Evolutionary conservation across 2,888 invertebrate species (phyloP).

Genomic region (Listrodromus nycthemerus): DNA sequence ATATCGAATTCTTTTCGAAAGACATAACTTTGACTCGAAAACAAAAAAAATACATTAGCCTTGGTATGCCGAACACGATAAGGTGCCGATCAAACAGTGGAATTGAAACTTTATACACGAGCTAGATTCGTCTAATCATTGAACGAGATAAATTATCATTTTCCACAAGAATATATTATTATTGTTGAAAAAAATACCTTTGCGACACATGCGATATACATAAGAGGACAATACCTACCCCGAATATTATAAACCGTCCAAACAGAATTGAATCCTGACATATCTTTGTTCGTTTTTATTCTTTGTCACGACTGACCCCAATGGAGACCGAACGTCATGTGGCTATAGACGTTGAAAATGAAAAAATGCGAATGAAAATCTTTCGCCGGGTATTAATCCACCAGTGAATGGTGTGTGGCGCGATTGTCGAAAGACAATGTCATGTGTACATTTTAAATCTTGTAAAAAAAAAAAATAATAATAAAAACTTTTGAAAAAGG

Average conservation of each 20-base stretch:
- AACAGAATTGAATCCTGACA: not conserved
- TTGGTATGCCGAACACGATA: not conserved
- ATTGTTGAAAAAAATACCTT: not conserved
- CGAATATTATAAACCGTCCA: not conserved
- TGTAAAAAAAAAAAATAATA: not conserved
- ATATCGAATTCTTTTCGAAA: not conserved
- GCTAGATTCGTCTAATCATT: not conserved
- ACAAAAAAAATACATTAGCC: not conserved
- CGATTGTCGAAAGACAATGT: not conserved
- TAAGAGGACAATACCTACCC: slow-evolving; percentile 3
- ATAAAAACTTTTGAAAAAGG: not conserved
- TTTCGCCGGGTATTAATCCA: not conserved
- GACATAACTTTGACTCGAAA: not conserved
- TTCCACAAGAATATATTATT: not conserved
- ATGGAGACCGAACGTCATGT: not conserved
- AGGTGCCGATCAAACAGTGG: not conserved
- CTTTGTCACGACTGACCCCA: not conserved
- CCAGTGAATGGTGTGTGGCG: not conserved
- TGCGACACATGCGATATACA: not conserved
- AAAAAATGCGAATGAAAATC: not conserved
- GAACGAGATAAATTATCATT: not conserved
- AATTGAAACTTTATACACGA: not conserved
- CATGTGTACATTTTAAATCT: not conserved
- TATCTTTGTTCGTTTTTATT: not conserved
- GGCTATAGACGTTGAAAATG: not conserved